These are phyloP conservation scores for Xestia c-nigrum DNA, from an alignment of 2,888 invertebrate species.

Conservation along the genomic window DNA sequence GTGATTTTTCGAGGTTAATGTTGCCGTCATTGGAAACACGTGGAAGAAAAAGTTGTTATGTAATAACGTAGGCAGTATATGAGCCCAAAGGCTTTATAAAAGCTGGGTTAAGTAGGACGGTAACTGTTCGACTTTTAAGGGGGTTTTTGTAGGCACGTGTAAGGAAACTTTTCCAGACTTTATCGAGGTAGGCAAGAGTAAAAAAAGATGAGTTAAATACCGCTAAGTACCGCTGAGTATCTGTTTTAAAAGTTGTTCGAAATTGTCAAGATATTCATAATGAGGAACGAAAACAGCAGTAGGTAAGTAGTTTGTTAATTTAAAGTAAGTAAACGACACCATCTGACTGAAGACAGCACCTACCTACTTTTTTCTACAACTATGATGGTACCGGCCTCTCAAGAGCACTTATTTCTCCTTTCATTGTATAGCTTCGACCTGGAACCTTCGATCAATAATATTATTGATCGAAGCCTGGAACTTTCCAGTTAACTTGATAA, in stretches of 20 bases:
- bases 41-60: slow-evolving; percentile 13
- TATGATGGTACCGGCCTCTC: too few species aligned
- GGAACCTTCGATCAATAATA: too few species aligned
- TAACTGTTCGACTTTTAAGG: background rate
- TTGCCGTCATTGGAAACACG: background rate
- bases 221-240: background rate
- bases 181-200: background rate
- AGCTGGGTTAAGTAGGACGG: background rate
- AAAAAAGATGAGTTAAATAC: background rate
- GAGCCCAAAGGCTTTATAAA: slow-evolving; percentile 9
- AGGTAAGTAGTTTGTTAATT: background rate
- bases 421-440: background rate
- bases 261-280: too few species aligned
- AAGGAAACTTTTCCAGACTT: background rate
- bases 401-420: background rate
- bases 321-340: background rate
- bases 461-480: too few species aligned
- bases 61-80: background rate
- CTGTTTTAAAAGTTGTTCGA: background rate
- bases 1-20: slow-evolving; percentile 16
- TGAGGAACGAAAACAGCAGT: background rate
- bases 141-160: slow-evolving; percentile 12
- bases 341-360: background rate
- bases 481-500: background rate
- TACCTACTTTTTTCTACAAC: too few species aligned